Percentiles rank a stretch among this genome's conserved stretches.
phyloP scores from a whole-genome alignment of 2,113 vertebrate species.

The Labeo catla region DNA sequence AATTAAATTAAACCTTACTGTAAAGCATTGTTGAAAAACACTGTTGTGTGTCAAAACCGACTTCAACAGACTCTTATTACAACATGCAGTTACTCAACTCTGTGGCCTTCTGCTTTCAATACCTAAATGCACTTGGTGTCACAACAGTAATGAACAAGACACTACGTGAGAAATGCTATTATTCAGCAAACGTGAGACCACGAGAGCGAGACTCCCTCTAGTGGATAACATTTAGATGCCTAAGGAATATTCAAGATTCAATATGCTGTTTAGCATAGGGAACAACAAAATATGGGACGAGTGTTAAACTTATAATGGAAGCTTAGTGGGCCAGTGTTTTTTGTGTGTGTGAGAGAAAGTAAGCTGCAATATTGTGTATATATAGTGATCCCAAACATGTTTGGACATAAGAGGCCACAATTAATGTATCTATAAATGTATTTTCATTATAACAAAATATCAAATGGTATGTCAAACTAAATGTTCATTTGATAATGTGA shows the following conservation, averaged over 20 bases:
- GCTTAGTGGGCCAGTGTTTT: neutral
- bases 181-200: neutral
- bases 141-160: neutral
- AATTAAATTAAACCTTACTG: neutral
- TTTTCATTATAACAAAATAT: neutral
- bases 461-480: neutral
- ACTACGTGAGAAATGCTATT: neutral
- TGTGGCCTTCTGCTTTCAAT: neutral
- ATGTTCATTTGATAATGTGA: neutral
- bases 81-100: neutral
- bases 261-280: neutral
- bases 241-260: neutral
- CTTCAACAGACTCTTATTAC: neutral
- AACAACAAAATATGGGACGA: neutral
- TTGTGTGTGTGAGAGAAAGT: no score
- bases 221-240: neutral
- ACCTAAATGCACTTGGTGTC: neutral
- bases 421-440: neutral
- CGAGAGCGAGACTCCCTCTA: neutral
- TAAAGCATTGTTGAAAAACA: neutral
- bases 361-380: neutral
- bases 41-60: neutral
- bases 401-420: neutral
- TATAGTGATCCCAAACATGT: neutral
- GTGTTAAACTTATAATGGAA: neutral